Evolutionary conservation across 2,888 invertebrate species (phyloP), one percentile per base, ranked within the genome.

Genomic region (Idaea dimidiata): DNA sequence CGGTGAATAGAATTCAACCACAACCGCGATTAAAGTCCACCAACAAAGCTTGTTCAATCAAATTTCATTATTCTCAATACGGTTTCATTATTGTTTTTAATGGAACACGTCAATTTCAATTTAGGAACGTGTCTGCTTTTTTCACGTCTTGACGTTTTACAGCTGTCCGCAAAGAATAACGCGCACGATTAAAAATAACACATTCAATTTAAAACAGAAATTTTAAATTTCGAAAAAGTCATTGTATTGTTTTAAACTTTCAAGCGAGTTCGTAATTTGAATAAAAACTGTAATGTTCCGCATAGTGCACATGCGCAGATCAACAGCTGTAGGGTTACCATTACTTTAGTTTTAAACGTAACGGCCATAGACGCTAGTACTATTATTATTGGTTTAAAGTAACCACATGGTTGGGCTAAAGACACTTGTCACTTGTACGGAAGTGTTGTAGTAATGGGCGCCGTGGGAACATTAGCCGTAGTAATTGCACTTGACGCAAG

Each of bases 271-370:
- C 69, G 65, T 77, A 84, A 88, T 91, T 89, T 87, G 72, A 89
- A 91, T 89, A 88, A 88, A 90, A 93, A 89, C 91, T 81, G 88
- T 91, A 91, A 83, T 86, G 89, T 91, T 90, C 88, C 89, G 86
- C 81, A 78, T 74, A 75, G 78, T 87, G 90, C 82, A 72, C 81
- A 72, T 69, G 77, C 71, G 71, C 76, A 74, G 80, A 81, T 81
- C 75, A 82, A 77, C 84, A 83, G 82, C 83, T 84, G 85, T 77
- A 79, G 73, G 78, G 76, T 74, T 67, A 65, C 74, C 69, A 75
- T 67, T 43, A 43, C 43, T 33, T 64, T 65, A 64, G 71, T 70
- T 68, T 76, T 76, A 70, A 66, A 61, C 53, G 60, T 66, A 73
- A 73, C 72, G 66, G 72, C 68, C 56, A 61, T 63, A 43, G 59